Evolutionary conservation across 2,113 vertebrate species (phyloP).

Genomic region (Pachycephala philippinensis): DNA sequence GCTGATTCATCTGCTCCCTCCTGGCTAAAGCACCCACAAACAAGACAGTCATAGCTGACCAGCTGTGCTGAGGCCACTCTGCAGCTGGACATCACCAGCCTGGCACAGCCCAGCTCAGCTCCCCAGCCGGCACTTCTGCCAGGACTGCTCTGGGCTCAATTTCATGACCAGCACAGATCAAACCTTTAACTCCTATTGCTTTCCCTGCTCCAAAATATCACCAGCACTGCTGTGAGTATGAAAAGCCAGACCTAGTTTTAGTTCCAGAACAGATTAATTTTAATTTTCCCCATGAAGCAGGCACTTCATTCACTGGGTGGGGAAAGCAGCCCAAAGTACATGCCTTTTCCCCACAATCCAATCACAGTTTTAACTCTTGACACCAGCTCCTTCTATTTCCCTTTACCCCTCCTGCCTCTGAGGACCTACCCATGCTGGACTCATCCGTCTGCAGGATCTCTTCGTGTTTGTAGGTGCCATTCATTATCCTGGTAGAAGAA

Average conservation of each 20-base stretch:
- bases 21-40: background rate
- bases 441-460: slow-evolving; percentile 93
- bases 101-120: background rate
- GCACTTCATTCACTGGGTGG: background rate
- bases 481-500: slow-evolving; percentile 89
- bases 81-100: background rate
- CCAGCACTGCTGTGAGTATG: background rate
- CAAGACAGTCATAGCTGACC: background rate
- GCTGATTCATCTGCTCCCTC: background rate
- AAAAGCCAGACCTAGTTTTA: background rate
- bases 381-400: background rate
- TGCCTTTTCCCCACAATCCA: background rate
- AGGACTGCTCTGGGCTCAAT: background rate
- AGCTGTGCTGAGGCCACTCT: background rate
- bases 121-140: background rate
- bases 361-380: background rate
- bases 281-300: background rate
- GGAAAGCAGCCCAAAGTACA: background rate
- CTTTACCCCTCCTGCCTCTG: background rate
- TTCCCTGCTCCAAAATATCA: background rate
- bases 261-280: background rate
- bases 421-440: slow-evolving; percentile 86
- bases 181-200: background rate
- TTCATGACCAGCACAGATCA: background rate
- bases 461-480: slow-evolving; percentile 95